Conservation (phyloP, 2,113 vertebrate genomes). For the Hyaena hyaena region DNA sequence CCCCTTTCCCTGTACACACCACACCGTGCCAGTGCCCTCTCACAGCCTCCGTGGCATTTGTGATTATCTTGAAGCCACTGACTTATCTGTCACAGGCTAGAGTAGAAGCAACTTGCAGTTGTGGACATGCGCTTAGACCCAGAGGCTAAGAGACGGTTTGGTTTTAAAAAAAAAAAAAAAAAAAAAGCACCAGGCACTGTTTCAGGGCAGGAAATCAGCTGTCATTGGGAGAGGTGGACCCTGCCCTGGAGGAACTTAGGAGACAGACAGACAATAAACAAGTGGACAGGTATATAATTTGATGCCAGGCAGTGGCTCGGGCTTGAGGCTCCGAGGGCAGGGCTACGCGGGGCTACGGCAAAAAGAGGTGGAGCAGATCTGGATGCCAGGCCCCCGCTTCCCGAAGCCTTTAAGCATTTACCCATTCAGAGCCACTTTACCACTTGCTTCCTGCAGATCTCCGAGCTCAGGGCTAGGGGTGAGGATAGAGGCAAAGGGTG, state of each 20-base stretch:
- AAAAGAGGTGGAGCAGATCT: not conserved
- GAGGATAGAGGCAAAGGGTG: not conserved
- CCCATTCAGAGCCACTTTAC: not conserved
- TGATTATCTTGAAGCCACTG: not conserved
- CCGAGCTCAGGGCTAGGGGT: not conserved
- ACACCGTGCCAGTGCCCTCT: not conserved
- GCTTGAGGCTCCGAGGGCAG: not conserved
- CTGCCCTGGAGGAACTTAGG: not conserved
- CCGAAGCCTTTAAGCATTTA: not conserved
- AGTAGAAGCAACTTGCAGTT: not conserved
- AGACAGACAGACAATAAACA: constrained; percentile 44
- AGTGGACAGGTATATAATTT: constrained; percentile 59
- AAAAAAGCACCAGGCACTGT: not conserved
- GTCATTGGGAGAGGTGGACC: not conserved
- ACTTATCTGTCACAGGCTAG: not conserved
- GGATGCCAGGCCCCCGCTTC: not conserved
- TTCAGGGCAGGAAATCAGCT: not conserved
- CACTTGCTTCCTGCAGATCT: not conserved
- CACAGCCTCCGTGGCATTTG: not conserved
- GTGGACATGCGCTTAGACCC: not conserved
- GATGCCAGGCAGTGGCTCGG: not conserved
- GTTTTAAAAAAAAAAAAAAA: not conserved
- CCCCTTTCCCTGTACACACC: not conserved
- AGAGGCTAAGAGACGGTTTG: not conserved
- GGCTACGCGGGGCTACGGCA: not conserved